Percentiles rank a stretch among this genome's conserved stretches.
Conservation (phyloP, 2,888 invertebrate species). For the Drosophila pseudotalamancana region DNA sequence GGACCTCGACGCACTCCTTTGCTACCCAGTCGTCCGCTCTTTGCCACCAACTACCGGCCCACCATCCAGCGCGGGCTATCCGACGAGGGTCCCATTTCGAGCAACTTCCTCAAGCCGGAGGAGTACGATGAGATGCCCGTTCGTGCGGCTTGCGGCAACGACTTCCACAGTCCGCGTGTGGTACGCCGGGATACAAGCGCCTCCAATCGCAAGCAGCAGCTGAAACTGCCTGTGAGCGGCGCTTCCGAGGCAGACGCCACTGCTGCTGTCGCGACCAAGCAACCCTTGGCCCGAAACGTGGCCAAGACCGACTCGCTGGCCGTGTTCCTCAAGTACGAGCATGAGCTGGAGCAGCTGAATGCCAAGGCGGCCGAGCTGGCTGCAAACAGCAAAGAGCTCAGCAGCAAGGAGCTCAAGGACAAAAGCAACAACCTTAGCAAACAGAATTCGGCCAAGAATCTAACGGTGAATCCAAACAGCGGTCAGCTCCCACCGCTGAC, state of each 20-base stretch:
- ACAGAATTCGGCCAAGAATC: conserved; percentile 83
- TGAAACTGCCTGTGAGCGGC: conserved; percentile 61
- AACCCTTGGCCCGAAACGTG: conserved; percentile 47
- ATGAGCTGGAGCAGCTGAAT: conserved; percentile 80
- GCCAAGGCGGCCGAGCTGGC: conserved; percentile 51
- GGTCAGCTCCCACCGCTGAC: conserved; percentile 60
- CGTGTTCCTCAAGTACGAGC: conserved; percentile 83
- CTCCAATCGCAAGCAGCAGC: conserved; percentile 79
- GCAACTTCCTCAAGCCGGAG: conserved; percentile 83
- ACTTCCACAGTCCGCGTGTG: conserved; percentile 83
- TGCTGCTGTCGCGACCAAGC: not conserved
- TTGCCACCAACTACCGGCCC: conserved; percentile 81
- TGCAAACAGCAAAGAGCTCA: conserved; percentile 37
- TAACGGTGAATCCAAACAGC: conserved; percentile 33
- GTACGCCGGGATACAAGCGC: conserved; percentile 81
- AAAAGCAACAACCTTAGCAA: conserved; percentile 84
- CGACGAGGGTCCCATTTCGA: conserved; percentile 84
- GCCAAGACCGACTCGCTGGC: conserved; percentile 84
- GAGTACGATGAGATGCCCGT: conserved; percentile 84
- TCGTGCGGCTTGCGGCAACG: conserved; percentile 83
- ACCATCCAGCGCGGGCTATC: conserved; percentile 84
- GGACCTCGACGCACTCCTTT: conserved; percentile 82
- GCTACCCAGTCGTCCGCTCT: conserved; percentile 79
- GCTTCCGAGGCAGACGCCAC: conserved; percentile 9
- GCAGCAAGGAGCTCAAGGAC: conserved; percentile 82